These are phyloP conservation scores for Agonopterix heracliana DNA, from an alignment of 2,888 invertebrate species.

Conservation along the genomic window DNA sequence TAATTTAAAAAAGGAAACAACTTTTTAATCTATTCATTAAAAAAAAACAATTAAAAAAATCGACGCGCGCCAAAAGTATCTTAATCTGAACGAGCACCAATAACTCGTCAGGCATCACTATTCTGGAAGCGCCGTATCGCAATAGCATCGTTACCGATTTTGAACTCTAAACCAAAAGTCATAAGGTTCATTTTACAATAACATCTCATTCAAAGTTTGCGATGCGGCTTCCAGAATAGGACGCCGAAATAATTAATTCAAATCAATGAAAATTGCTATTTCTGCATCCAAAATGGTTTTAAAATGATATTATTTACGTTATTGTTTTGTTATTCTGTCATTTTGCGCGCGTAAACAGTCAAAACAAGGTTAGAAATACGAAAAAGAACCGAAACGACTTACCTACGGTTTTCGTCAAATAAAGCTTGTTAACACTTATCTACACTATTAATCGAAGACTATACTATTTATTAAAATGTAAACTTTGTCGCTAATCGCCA, in stretches of 20 bases:
- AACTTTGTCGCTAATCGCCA: no score
- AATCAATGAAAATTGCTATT: slow-evolving; percentile 25
- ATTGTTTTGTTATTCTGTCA: slow-evolving; percentile 17
- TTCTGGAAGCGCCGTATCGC: slow-evolving; percentile 36
- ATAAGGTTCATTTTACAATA: slow-evolving; percentile 38
- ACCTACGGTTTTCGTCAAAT: slow-evolving; percentile 20
- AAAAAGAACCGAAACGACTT: slow-evolving; percentile 20
- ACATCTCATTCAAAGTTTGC: slow-evolving; percentile 19
- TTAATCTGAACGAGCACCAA: slow-evolving; percentile 28
- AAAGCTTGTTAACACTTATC: neutral
- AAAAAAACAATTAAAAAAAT: slow-evolving; percentile 9
- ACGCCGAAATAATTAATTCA: slow-evolving; percentile 39
- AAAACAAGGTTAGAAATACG: slow-evolving; percentile 31
- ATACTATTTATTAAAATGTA: no score
- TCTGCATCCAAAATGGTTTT: neutral
- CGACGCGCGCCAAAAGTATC: slow-evolving; percentile 16
- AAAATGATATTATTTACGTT: slow-evolving; percentile 17
- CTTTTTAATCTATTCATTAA: neutral
- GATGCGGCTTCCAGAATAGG: slow-evolving; percentile 52
- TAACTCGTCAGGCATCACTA: slow-evolving; percentile 49
- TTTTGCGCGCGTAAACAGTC: slow-evolving; percentile 43
- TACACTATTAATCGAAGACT: neutral
- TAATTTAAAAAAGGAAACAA: neutral
- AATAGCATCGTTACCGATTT: slow-evolving; percentile 20
- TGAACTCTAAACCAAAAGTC: slow-evolving; percentile 27